phyloP scores from a whole-genome alignment of 2,888 invertebrate species.

The Stenoptilia bipunctidactyla region DNA sequence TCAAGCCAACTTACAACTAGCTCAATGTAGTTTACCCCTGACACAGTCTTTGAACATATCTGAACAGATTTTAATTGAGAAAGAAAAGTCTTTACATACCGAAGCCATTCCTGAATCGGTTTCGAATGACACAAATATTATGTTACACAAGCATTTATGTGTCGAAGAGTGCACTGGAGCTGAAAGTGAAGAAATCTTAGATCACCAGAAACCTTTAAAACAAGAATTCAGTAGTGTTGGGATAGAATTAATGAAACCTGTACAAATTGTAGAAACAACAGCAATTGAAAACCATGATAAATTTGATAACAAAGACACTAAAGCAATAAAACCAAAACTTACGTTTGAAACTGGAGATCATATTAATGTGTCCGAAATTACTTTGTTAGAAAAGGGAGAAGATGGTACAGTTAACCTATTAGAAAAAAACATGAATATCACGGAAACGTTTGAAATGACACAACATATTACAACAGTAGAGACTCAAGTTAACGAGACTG shows the following conservation, averaged over 20 bases:
- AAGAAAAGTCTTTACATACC: neutral
- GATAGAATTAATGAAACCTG: slow-evolving; percentile 16
- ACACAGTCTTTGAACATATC: neutral
- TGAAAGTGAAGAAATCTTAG: slow-evolving; percentile 17
- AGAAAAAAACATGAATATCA: neutral
- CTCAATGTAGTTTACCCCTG: neutral
- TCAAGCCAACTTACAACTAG: neutral
- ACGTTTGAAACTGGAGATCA: neutral
- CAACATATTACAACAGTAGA: slow-evolving; percentile 35
- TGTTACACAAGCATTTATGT: slow-evolving; percentile 21
- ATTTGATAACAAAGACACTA: slow-evolving; percentile 13
- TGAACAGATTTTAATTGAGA: neutral
- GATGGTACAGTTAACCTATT: neutral
- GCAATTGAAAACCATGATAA: slow-evolving; percentile 20
- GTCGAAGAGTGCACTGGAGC: slow-evolving; percentile 26
- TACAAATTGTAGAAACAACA: slow-evolving; percentile 23
- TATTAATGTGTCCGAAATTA: neutral
- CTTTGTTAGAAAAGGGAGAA: neutral
- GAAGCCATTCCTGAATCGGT: neutral
- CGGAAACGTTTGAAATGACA: slow-evolving; percentile 22
- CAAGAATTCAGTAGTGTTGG: neutral
- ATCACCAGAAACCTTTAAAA: neutral
- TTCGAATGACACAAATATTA: neutral
- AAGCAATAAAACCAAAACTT: neutral
- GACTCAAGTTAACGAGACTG: slow-evolving; percentile 10